Conservation (phyloP, 2,797 vertebrate genomes). For the Sebastes variabilis region DNA sequence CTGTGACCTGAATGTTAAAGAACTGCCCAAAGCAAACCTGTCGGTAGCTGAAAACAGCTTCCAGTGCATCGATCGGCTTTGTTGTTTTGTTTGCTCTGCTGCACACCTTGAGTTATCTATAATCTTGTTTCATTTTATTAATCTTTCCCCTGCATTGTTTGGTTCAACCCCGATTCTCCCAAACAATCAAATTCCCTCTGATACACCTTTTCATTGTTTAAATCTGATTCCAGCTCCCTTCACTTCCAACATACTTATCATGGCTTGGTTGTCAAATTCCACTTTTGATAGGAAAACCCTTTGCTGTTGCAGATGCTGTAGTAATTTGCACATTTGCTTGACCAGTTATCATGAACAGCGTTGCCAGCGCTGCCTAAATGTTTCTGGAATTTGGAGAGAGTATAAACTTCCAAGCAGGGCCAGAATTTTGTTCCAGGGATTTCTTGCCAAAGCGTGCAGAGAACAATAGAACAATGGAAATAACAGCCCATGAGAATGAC, state of each 20-base stretch:
- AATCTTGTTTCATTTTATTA: not conserved
- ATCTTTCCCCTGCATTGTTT: not conserved
- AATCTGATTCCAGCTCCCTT: not conserved
- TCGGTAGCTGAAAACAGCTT: not conserved
- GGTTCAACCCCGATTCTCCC: not conserved
- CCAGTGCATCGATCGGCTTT: not conserved
- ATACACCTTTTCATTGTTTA: not conserved
- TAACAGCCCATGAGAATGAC: not conserved
- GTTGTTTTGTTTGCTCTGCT: not conserved
- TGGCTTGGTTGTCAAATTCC: not conserved
- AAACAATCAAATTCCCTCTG: not conserved
- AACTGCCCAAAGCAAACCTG: not conserved
- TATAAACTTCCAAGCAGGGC: not conserved
- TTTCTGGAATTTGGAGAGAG: not conserved
- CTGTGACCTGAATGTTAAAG: conserved; percentile 1
- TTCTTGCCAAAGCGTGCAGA: not conserved
- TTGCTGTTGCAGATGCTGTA: not conserved
- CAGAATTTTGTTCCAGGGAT: not conserved
- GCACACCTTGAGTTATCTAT: not conserved
- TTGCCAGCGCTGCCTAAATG: not conserved
- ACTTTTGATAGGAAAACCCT: not conserved
- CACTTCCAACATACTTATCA: not conserved
- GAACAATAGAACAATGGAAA: not conserved
- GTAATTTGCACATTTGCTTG: not conserved
- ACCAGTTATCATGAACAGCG: not conserved